phyloP scores from a whole-genome alignment of 2,888 invertebrate genomes.

The Furcula furcula region DNA sequence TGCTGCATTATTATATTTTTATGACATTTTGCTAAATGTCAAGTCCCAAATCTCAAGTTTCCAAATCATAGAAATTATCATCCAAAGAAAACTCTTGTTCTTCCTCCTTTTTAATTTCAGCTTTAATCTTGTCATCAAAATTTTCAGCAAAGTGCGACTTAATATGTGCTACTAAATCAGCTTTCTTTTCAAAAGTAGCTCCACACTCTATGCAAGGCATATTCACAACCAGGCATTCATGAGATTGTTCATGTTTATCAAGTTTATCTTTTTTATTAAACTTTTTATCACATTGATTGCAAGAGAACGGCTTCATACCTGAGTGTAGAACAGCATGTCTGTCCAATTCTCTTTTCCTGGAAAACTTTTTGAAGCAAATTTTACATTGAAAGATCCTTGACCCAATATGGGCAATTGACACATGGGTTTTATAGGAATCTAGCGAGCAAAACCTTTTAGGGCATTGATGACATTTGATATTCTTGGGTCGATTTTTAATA shows the following conservation, averaged over 20 bases:
- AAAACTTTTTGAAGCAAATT: constrained; percentile 85
- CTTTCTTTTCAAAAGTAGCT: constrained; percentile 81
- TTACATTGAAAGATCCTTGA: constrained; percentile 84
- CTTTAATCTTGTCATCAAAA: constrained; percentile 64
- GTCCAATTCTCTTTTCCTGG: constrained; percentile 86
- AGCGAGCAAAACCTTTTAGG: constrained; percentile 75
- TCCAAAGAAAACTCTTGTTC: constrained; percentile 58
- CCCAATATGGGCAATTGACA: constrained; percentile 74
- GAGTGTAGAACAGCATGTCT: constrained; percentile 85
- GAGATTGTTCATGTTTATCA: constrained; percentile 84
- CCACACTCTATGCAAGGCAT: constrained; percentile 84
- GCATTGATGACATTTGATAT: constrained; percentile 78
- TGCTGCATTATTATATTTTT: constrained; percentile 13
- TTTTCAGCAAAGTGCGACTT: constrained; percentile 80
- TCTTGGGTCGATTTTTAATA: constrained; percentile 71
- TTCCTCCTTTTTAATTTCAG: constrained; percentile 66
- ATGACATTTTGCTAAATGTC: constrained; percentile 20
- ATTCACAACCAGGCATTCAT: constrained; percentile 82
- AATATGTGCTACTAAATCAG: constrained; percentile 81
- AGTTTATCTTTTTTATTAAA: constrained; percentile 87
- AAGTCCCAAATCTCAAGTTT: constrained; percentile 51
- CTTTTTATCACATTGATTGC: constrained; percentile 84
- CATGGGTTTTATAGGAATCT: constrained; percentile 78
- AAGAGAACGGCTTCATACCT: constrained; percentile 85
- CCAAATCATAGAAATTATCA: constrained; percentile 69